These are phyloP conservation scores for Atethmia centrago DNA, from an alignment of 2,888 invertebrate genomes.

Conservation along the genomic window DNA sequence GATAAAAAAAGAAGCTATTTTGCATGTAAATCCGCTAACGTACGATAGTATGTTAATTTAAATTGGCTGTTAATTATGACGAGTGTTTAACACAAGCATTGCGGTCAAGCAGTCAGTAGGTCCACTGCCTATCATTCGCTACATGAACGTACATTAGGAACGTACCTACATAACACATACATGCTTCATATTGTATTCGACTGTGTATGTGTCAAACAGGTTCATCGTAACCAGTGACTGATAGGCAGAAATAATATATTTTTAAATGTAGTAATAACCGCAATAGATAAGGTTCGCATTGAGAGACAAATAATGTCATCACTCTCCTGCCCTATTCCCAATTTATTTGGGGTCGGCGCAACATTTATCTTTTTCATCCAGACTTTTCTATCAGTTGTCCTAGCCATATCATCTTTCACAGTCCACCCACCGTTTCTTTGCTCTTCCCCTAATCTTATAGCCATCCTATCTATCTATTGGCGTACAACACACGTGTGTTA, in stretches of 20 bases:
- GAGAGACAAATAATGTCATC: no score
- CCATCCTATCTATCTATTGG: no score
- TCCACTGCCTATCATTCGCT: constrained; percentile 42
- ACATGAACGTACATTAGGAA: neutral
- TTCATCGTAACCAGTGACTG: constrained; percentile 38
- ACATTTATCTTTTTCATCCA: no score
- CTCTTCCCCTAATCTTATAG: no score
- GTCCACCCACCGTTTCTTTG: no score
- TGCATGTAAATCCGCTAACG: constrained; percentile 2
- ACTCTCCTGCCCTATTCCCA: no score
- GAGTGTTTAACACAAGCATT: constrained; percentile 21
- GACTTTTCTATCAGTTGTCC: no score
- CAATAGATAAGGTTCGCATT: neutral
- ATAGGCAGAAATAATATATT: constrained; percentile 3
- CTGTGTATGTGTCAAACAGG: constrained; percentile 27
- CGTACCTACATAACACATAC: constrained; percentile 4
- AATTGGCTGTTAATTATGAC: constrained; percentile 29
- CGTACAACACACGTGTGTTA: no score
- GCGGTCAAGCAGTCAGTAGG: constrained; percentile 31
- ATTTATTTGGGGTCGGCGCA: no score
- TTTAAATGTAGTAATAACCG: neutral
- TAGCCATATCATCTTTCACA: no score
- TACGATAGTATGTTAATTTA: constrained; percentile 30
- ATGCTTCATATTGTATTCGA: neutral
- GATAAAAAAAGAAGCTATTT: neutral